Conservation (phyloP, 2,888 invertebrate genomes). For the Chrysolina oricalcia region DNA sequence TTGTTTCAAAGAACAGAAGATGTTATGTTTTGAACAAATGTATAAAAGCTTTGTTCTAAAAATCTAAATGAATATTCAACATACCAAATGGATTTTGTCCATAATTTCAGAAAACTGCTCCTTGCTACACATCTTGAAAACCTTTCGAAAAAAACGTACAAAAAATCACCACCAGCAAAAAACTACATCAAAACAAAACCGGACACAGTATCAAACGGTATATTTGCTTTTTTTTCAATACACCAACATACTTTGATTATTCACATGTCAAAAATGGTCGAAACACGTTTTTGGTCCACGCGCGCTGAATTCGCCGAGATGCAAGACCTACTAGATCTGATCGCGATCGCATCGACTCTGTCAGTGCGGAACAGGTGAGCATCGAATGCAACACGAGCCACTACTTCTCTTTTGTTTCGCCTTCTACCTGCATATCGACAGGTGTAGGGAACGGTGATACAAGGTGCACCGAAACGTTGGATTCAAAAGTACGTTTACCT, state of each 20-base stretch:
- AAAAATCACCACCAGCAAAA: conserved; percentile 22
- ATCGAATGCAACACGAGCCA: conserved; percentile 33
- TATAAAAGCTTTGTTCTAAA: not conserved
- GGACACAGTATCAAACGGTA: not conserved
- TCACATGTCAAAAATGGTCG: conserved; percentile 12
- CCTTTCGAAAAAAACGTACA: conserved; percentile 1
- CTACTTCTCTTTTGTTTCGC: conserved; percentile 30
- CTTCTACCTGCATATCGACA: conserved; percentile 36
- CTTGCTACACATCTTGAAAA: conserved; percentile 77
- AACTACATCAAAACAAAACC: conserved; percentile 2
- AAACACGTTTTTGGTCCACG: conserved; percentile 10
- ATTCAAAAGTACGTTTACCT: conserved; percentile 5
- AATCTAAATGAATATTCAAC: conserved; percentile 65
- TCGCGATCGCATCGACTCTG: conserved; percentile 43
- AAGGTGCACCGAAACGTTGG: conserved; percentile 4
- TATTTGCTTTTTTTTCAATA: not conserved
- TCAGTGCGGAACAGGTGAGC: conserved; percentile 49
- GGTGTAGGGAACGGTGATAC: conserved; percentile 32
- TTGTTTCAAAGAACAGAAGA: not conserved
- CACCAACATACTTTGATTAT: not conserved
- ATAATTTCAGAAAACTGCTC: conserved; percentile 82
- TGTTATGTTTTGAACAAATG: not conserved
- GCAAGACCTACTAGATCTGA: conserved; percentile 31
- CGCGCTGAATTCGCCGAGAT: conserved; percentile 23
- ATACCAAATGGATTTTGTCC: conserved; percentile 84